Conservation (phyloP, 1,140 invertebrate genomes). For the Agrypnia vestita region DNA sequence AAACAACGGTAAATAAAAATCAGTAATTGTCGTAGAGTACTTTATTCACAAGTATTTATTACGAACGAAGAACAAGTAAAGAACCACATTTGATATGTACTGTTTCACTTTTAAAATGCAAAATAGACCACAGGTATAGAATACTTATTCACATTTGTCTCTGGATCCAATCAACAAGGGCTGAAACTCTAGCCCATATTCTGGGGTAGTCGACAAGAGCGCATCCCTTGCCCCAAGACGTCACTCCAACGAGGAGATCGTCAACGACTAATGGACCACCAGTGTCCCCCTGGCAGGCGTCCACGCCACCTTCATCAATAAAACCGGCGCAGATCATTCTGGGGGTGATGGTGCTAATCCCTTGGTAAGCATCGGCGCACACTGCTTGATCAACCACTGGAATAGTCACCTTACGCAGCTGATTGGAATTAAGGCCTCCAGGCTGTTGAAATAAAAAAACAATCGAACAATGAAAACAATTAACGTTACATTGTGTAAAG, state of each 20-base stretch:
- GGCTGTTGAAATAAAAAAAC: conserved; percentile 17
- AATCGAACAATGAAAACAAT: no score
- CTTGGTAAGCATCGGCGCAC: conserved; percentile 64
- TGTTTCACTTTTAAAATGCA: no score
- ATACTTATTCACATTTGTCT: neutral
- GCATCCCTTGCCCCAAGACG: conserved; percentile 72
- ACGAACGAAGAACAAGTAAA: no score
- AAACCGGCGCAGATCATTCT: conserved; percentile 83
- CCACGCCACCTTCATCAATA: conserved; percentile 61
- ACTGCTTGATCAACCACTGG: conserved; percentile 64
- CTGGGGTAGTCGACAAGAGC: conserved; percentile 70
- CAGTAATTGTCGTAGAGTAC: no score
- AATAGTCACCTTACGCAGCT: conserved; percentile 66
- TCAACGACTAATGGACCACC: conserved; percentile 75
- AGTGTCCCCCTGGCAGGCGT: conserved; percentile 73
- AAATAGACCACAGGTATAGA: no score
- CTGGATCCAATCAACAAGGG: conserved; percentile 47
- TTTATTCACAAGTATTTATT: no score
- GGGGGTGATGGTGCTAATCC: conserved; percentile 69
- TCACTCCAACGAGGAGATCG: conserved; percentile 73
- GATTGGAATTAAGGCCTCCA: conserved; percentile 58
- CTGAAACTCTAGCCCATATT: conserved; percentile 72
- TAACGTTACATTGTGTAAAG: no score
- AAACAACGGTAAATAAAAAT: no score
- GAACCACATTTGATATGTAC: no score